Conservation (phyloP, 2,888 invertebrate species). For the Lumbricus terrestris region DNA sequence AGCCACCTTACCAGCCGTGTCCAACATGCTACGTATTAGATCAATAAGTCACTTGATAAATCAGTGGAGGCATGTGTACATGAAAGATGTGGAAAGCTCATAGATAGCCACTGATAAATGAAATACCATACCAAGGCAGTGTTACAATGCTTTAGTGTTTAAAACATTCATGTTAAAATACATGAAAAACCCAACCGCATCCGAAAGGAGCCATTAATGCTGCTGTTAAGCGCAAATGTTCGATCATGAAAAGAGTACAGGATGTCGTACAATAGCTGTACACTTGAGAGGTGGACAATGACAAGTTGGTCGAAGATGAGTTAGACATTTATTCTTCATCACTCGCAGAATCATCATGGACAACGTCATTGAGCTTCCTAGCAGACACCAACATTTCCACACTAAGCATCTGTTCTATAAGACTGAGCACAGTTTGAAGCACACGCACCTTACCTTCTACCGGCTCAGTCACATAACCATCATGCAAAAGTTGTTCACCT, state of each 20-base stretch:
- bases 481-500: background rate
- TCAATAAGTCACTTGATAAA: too few relatives aligned
- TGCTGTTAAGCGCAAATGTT: background rate
- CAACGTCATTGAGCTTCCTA: background rate
- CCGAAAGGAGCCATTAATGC: background rate
- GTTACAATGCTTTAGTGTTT: background rate
- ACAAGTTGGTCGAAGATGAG: background rate
- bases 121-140: background rate
- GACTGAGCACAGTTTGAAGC: background rate
- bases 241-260: background rate
- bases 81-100: background rate
- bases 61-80: background rate
- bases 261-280: background rate
- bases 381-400: background rate
- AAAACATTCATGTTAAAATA: background rate
- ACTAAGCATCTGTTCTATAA: background rate
- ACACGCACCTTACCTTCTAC: background rate
- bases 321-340: background rate
- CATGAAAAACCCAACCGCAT: background rate
- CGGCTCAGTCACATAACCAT: background rate
- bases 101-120: background rate
- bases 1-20: too few relatives aligned
- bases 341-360: background rate
- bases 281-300: background rate
- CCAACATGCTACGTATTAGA: too few relatives aligned